Percentiles rank a stretch among this genome's conserved stretches.
Evolutionary conservation across 2,113 vertebrate genomes (phyloP).

Genomic region (Gymnocephalus cernua): DNA sequence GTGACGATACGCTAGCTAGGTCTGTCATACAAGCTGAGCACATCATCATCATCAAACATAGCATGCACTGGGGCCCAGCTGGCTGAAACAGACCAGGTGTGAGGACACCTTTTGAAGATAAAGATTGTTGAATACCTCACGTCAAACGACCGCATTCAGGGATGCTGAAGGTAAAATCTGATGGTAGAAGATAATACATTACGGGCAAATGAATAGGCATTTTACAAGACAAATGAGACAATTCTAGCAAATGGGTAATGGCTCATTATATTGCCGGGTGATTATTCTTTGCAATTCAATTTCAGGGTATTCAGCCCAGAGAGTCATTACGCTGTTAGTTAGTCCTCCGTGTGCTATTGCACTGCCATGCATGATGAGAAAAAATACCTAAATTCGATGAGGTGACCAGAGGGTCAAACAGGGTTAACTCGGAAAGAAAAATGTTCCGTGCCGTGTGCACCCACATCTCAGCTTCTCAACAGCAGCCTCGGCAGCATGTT

Average conservation of each 20-base stretch:
- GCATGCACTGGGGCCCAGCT: no score
- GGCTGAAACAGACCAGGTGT: not conserved
- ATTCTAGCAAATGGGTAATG: conserved; percentile 57
- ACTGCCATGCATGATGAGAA: conserved; percentile 52
- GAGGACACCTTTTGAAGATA: not conserved
- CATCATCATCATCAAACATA: no score
- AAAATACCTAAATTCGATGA: conserved; percentile 48
- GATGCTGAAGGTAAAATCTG: conserved; percentile 16
- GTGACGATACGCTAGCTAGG: no score
- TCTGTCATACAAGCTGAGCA: no score
- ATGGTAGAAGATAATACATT: conserved; percentile 55
- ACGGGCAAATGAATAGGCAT: conserved; percentile 55
- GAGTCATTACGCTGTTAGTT: conserved; percentile 60
- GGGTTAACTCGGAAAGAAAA: conserved; percentile 32
- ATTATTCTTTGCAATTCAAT: conserved; percentile 73
- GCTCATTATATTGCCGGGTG: conserved; percentile 62
- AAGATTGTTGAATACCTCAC: not conserved
- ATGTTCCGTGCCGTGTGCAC: not conserved
- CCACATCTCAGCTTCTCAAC: not conserved
- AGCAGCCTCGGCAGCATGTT: conserved; percentile 1
- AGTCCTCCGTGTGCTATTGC: conserved; percentile 66
- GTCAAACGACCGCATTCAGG: not conserved
- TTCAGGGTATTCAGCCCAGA: conserved; percentile 48
- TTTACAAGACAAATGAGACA: conserved; percentile 65
- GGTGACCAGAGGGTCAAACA: conserved; percentile 49